Conservation (phyloP, 2,888 invertebrate species). For the Noctua janthina region DNA sequence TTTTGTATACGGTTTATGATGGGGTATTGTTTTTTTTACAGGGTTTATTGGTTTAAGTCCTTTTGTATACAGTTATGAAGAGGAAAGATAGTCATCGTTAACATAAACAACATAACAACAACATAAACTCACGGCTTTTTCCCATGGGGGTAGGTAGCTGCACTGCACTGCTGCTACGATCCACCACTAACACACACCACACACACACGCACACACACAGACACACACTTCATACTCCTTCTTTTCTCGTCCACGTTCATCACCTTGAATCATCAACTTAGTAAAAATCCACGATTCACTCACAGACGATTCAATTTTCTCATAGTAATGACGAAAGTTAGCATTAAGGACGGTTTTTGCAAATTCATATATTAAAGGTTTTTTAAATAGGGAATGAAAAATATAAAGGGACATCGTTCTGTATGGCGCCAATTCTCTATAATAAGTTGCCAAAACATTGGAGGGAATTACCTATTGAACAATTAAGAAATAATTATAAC, state of each 20-base stretch:
- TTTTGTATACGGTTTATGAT: conserved; percentile 66
- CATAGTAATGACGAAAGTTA: not conserved
- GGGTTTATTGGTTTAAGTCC: conserved; percentile 36
- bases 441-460: too few relatives aligned
- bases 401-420: not conserved
- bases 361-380: not conserved
- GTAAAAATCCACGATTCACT: not conserved
- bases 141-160: too few relatives aligned
- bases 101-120: too few relatives aligned
- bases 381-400: not conserved
- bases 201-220: too few relatives aligned
- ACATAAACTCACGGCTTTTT: too few relatives aligned
- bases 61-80: conserved; percentile 2
- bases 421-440: too few relatives aligned
- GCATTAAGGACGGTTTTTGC: not conserved
- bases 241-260: not conserved
- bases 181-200: too few relatives aligned
- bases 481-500: too few relatives aligned
- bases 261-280: not conserved
- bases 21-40: conserved; percentile 52
- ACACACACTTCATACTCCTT: too few relatives aligned
- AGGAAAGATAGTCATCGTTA: not conserved
- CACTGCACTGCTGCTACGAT: too few relatives aligned
- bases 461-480: too few relatives aligned
- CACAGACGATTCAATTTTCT: not conserved